Base-by-base conservation (phyloP, 2,797 vertebrate species). In the Setipinna tenuifilis region DNA sequence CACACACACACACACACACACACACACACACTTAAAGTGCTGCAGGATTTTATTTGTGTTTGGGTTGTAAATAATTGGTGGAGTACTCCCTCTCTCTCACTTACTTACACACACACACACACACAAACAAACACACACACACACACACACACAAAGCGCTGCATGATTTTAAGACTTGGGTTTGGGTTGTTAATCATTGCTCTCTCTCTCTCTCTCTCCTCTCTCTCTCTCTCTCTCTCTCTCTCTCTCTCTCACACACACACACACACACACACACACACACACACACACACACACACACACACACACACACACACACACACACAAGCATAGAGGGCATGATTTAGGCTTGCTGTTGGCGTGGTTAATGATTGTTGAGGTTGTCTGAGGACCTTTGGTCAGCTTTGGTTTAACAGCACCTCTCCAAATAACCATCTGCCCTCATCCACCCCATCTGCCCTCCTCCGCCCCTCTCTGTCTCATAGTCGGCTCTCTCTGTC, bases 361-460 rank as follows among this genome's bases (percentile, higher is more conserved):
- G 88, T 91, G 90, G 92, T 93, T 89, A 92, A 95, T 95, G 91
- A 92, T 75, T 41, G 31, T 6, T 16, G 5, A 0, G 25, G 28
- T 16, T 28, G 68, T 23, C 3, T 17, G 28, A 35, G 31, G 68
- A 75, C 68, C 68, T 75, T 75, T 75, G 68, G 28, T 35, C 68
- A 5, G 25, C 17, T 14, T 75, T 28, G 9, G 16, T 28, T 35
- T 6, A 75, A 12, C 68, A 31, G 28, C 6, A 17, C 58, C 28
- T 19, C 68, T 41, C 28, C 31, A 75, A 41, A 75, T 75, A 75
- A 1, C 5, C 68, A 35, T 28, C 62, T 28, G 93, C 91, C 87
- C 83, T 83, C 81, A 41, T 86, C 83, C 90, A 91, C 93, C 85
- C 23, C 44, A 35, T 28, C 62, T 28, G 93, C 91, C 87, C 83